Conservation (phyloP, 2,797 vertebrate species). For the Enteromius argenteus region DNA sequence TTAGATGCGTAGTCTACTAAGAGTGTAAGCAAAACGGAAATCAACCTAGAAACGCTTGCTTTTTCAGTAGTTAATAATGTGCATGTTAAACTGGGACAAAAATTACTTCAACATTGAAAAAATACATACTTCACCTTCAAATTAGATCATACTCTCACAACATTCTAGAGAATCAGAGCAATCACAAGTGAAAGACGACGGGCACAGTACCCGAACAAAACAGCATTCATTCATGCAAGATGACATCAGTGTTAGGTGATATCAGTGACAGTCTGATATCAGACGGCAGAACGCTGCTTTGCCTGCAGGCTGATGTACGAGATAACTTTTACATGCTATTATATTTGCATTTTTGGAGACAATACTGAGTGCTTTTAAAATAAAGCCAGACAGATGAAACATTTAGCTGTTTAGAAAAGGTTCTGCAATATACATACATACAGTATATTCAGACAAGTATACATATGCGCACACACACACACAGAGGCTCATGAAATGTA, state of each 20-base stretch:
- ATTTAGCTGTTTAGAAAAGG: conserved; percentile 26
- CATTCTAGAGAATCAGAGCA: conserved; percentile 1
- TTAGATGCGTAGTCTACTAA: not conserved
- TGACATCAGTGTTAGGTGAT: conserved; percentile 50
- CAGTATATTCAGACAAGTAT: not conserved
- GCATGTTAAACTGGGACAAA: not conserved
- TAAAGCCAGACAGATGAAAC: conserved; percentile 53
- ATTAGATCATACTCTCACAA: conserved; percentile 6
- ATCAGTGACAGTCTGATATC: conserved; percentile 25
- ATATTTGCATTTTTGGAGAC: conserved; percentile 74
- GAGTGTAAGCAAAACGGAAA: not conserved
- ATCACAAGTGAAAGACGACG: conserved; percentile 2
- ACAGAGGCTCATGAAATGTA: not conserved
- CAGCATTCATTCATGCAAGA: conserved; percentile 23
- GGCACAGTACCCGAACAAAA: conserved; percentile 23
- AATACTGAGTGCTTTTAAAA: conserved; percentile 58
- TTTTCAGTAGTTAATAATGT: no score
- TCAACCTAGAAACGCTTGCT: not conserved
- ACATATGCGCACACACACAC: not conserved
- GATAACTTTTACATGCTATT: conserved; percentile 67
- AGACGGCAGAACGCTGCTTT: conserved; percentile 7
- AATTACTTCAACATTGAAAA: not conserved
- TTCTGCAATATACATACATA: not conserved
- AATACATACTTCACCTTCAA: not conserved
- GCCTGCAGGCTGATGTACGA: conserved; percentile 67